phyloP scores from a whole-genome alignment of 2,888 invertebrate genomes.

The Lasioglossum villosulum region DNA sequence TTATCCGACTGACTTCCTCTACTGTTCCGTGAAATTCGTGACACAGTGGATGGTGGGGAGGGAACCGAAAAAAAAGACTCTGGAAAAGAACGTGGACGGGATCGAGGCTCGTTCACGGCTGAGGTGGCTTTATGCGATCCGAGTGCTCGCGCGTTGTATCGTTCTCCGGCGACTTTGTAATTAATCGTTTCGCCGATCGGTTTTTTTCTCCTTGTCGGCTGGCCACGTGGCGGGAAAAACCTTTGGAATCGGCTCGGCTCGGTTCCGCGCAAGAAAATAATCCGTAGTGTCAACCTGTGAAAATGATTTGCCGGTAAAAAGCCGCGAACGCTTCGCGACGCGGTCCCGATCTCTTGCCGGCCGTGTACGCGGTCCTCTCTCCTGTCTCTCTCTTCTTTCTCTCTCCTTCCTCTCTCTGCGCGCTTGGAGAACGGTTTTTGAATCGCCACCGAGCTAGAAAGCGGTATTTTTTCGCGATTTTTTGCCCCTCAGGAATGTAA shows the following conservation, averaged over 20 bases:
- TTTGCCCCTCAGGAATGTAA: conserved; percentile 39
- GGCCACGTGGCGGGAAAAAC: conserved; percentile 49
- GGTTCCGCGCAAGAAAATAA: conserved; percentile 65
- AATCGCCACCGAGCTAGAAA: conserved; percentile 40
- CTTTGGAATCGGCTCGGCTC: conserved; percentile 19
- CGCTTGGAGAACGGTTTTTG: conserved; percentile 35
- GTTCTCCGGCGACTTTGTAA: conserved; percentile 45
- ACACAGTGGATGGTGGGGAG: background rate
- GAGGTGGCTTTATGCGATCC: background rate
- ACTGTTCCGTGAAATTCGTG: background rate
- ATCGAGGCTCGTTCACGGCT: background rate
- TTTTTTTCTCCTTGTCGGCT: conserved; percentile 29
- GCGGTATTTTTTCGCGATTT: conserved; percentile 42
- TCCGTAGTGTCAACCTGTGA: conserved; percentile 71
- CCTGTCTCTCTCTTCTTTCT: background rate
- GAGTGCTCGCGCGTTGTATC: conserved; percentile 22
- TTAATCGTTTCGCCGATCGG: conserved; percentile 56
- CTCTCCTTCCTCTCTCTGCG: background rate
- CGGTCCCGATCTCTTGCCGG: background rate
- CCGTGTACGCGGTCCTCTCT: conserved; percentile 2
- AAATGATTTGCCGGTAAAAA: conserved; percentile 67
- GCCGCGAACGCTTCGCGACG: conserved; percentile 23
- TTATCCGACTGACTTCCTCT: conserved; percentile 14
- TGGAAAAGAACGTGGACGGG: background rate
- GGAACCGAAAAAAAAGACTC: background rate